Percentiles rank a stretch among this genome's conserved stretches.
These are phyloP conservation scores for Sycophila sp. DNA, from an alignment of 1,140 invertebrate species.

Conservation along the genomic window DNA sequence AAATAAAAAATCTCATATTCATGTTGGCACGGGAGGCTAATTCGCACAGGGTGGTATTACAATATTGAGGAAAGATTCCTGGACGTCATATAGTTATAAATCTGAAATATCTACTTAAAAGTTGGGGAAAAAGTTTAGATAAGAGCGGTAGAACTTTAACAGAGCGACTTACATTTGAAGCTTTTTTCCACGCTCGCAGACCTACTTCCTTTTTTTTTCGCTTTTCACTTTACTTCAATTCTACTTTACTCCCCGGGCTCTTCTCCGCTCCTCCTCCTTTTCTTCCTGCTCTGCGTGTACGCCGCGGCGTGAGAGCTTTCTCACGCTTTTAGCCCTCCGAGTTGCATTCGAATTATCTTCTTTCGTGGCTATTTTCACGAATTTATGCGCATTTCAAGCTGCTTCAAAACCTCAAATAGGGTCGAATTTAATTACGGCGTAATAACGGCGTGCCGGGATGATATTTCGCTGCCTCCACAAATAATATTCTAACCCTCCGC, in stretches of 20 bases:
- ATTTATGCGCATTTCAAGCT: constrained; percentile 16
- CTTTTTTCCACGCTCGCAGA: background rate
- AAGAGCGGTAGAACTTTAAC: background rate
- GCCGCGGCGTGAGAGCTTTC: background rate
- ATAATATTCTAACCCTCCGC: too few relatives aligned
- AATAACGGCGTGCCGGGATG: background rate
- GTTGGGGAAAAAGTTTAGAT: background rate
- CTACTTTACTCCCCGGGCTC: background rate
- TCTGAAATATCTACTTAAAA: background rate
- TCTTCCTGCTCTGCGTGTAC: background rate
- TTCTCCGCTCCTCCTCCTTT: background rate
- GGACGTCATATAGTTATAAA: too few relatives aligned
- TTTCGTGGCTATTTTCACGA: background rate
- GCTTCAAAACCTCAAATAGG: background rate
- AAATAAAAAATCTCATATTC: too few relatives aligned
- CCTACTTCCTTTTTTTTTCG: background rate
- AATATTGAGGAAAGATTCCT: too few relatives aligned
- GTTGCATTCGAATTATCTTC: constrained; percentile 8
- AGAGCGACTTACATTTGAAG: background rate
- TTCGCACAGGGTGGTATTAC: too few relatives aligned
- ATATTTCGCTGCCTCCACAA: too few relatives aligned
- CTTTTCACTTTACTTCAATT: constrained; percentile 3
- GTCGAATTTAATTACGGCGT: constrained; percentile 8
- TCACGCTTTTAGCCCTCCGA: background rate
- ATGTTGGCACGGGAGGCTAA: too few relatives aligned